These are phyloP conservation scores for Osmerus mordax DNA, from an alignment of 2,113 vertebrate genomes.

Conservation along the genomic window DNA sequence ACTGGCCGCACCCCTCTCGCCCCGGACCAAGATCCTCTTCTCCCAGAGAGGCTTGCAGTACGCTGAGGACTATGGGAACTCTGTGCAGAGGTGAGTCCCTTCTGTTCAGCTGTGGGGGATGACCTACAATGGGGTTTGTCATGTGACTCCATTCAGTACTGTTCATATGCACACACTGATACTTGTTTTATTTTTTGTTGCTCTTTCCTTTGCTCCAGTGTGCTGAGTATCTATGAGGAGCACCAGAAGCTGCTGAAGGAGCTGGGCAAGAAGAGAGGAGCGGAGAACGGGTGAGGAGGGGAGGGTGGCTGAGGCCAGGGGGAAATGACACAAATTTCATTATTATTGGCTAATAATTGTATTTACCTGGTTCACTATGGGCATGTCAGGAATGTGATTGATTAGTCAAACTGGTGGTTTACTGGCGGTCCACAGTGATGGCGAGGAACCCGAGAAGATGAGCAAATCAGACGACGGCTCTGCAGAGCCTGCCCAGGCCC, in stretches of 20 bases:
- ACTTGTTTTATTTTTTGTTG: neutral
- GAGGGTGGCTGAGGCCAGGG: constrained; percentile 43
- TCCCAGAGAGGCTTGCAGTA: constrained; percentile 81
- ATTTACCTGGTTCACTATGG: neutral
- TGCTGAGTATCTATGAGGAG: constrained; percentile 75
- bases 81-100: constrained; percentile 71
- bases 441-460: constrained; percentile 70
- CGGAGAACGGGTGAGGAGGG: constrained; percentile 65
- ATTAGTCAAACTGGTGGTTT: neutral
- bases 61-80: constrained; percentile 78
- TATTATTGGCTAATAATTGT: no score
- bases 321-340: constrained; percentile 43
- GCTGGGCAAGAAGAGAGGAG: constrained; percentile 70
- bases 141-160: no score
- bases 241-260: constrained; percentile 81
- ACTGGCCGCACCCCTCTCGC: constrained; percentile 71
- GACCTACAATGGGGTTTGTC: neutral
- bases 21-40: constrained; percentile 74
- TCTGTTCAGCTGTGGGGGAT: neutral
- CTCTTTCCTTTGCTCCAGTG: constrained; percentile 53
- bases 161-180: no score
- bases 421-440: constrained; percentile 45
- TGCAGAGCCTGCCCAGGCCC: constrained; percentile 25
- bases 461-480: constrained; percentile 63
- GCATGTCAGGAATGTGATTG: neutral